These are phyloP conservation scores for Emydura subglobosa DNA, from an alignment of 2,113 vertebrate genomes.

Conservation along the genomic window DNA sequence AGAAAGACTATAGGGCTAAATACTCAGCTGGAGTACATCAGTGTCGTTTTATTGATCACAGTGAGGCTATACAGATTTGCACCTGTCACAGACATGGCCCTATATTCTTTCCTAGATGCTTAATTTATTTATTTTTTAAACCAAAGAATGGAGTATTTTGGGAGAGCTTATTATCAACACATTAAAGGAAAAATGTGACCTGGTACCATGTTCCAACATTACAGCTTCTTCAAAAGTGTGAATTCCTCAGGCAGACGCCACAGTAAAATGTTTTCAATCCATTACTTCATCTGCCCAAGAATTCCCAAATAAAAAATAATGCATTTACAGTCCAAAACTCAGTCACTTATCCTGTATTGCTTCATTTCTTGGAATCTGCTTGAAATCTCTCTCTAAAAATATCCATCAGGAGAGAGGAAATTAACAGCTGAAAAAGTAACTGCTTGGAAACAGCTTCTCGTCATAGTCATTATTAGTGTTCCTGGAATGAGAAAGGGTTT, in stretches of 20 bases:
- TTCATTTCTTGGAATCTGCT: constrained; percentile 46
- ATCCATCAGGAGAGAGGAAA: background rate
- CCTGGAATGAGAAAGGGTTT: background rate
- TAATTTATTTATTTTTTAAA: constrained; percentile 16
- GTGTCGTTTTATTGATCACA: background rate
- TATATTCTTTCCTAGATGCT: background rate
- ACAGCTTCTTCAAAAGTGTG: constrained; percentile 29
- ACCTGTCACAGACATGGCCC: background rate
- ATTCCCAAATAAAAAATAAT: background rate
- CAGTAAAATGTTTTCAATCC: constrained; percentile 14
- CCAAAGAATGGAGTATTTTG: background rate
- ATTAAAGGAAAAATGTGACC: constrained; percentile 17
- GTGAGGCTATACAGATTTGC: background rate
- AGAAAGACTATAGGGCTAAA: background rate
- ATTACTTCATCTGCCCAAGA: constrained; percentile 14
- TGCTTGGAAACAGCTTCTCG: constrained; percentile 1
- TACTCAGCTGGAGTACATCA: background rate
- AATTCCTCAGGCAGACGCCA: background rate
- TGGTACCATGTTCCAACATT: background rate
- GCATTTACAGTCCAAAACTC: background rate
- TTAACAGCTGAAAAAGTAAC: background rate
- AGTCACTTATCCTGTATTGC: background rate
- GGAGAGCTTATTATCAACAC: background rate
- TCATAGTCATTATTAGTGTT: background rate
- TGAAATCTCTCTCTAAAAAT: background rate